Conservation (phyloP, 1,140 invertebrate genomes). For the Drosophila auraria region DNA sequence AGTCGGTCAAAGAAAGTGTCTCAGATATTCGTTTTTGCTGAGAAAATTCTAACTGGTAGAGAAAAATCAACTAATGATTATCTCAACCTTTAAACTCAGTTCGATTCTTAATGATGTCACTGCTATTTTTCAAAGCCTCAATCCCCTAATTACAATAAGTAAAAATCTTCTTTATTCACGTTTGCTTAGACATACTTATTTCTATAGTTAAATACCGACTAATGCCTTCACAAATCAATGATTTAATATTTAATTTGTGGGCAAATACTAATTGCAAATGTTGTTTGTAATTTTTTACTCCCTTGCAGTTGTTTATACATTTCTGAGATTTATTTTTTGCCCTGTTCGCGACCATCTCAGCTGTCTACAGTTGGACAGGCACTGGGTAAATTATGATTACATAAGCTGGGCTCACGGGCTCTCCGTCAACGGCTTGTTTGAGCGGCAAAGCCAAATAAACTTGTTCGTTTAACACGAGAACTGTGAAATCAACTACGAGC, state of each 20-base stretch:
- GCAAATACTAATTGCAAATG: not conserved
- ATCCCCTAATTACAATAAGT: slow-evolving; percentile 12
- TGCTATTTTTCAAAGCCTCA: slow-evolving; percentile 23
- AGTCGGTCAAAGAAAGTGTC: slow-evolving; percentile 38
- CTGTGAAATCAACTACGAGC: slow-evolving; percentile 64
- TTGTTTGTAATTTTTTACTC: slow-evolving; percentile 4
- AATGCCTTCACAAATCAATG: slow-evolving; percentile 8
- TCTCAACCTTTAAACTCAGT: not conserved
- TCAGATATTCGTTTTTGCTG: not conserved
- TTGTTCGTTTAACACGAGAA: slow-evolving; percentile 79
- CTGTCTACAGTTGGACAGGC: slow-evolving; percentile 13
- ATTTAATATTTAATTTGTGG: not conserved
- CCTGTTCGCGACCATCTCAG: not conserved
- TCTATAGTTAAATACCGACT: slow-evolving; percentile 23
- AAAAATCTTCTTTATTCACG: slow-evolving; percentile 3
- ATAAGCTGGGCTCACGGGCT: slow-evolving; percentile 40
- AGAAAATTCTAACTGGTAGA: not conserved
- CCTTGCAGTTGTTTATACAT: not conserved
- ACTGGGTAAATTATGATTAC: slow-evolving; percentile 51
- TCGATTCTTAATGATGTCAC: slow-evolving; percentile 25
- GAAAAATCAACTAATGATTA: slow-evolving; percentile 1
- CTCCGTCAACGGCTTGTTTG: slow-evolving; percentile 30
- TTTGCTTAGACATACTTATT: slow-evolving; percentile 3
- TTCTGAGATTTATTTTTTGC: not conserved
- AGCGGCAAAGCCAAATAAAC: slow-evolving; percentile 59